These are phyloP conservation scores for Ophiothrix spiculata DNA, from an alignment of 35 echinoderm and acorn worm species.

Conservation along the genomic window DNA sequence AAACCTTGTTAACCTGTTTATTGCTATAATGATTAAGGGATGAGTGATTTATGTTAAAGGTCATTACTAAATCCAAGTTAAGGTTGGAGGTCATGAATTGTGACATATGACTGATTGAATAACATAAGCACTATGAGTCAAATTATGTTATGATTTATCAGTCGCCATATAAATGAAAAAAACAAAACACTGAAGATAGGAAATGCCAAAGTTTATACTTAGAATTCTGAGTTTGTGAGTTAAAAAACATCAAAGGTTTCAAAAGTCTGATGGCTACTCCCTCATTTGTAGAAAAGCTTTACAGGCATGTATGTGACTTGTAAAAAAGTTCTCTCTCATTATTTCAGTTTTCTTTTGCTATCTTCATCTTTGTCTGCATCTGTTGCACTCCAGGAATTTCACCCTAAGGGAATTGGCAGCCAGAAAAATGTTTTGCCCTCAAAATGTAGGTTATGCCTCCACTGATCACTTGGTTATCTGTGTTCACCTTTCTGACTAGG, in stretches of 20 bases:
- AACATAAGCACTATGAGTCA: too few species aligned
- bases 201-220: too few species aligned
- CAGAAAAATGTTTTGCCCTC: constrained; percentile 9
- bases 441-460: not conserved
- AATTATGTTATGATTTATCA: too few species aligned
- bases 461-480: not conserved
- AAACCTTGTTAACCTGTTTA: not conserved
- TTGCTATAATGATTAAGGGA: not conserved
- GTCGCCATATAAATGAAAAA: too few species aligned
- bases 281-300: too few species aligned
- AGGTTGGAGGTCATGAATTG: not conserved
- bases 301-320: too few species aligned
- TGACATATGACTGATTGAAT: not conserved
- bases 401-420: not conserved
- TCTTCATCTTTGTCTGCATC: constrained; percentile 1
- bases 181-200: too few species aligned
- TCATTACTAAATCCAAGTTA: not conserved
- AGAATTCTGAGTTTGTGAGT: too few species aligned
- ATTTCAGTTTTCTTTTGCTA: not conserved
- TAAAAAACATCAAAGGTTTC: too few species aligned
- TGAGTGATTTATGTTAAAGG: not conserved
- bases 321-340: not conserved
- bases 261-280: too few species aligned
- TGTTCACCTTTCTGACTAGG: not conserved
- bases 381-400: constrained; percentile 2